Evolutionary conservation across 64 coral and sea anemone species (phyloP).

Genomic region (Porites lutea): DNA sequence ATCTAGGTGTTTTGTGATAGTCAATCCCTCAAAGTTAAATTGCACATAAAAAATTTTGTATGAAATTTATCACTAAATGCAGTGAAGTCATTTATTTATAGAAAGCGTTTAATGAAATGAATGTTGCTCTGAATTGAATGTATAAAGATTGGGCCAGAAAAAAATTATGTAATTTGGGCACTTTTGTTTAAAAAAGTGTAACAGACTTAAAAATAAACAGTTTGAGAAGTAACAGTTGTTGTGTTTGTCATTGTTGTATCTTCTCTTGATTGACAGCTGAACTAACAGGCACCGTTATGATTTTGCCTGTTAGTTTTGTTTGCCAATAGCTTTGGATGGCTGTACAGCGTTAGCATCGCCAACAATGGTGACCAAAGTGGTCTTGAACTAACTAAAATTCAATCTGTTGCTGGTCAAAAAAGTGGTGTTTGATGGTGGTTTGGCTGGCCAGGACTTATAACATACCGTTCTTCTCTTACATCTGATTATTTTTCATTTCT

Average conservation of each 20-base stretch:
- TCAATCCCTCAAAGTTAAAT: neutral
- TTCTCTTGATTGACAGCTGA: constrained; percentile 71
- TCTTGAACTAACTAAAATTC: constrained; percentile 19
- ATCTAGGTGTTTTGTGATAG: neutral
- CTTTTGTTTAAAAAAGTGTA: constrained; percentile 39
- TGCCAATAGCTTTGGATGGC: constrained; percentile 54
- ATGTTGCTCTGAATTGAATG: constrained; percentile 23
- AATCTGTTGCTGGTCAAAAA: constrained; percentile 16
- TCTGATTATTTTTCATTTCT: neutral
- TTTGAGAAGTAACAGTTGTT: neutral
- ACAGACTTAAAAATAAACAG: constrained; percentile 32
- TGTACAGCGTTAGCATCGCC: constrained; percentile 53
- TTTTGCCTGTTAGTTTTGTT: neutral
- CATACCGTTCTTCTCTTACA: neutral
- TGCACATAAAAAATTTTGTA: constrained; percentile 53
- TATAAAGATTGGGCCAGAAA: neutral
- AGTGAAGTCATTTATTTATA: constrained; percentile 50
- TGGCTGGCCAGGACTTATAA: constrained; percentile 11
- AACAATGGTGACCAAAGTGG: constrained; percentile 37
- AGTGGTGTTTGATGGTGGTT: constrained; percentile 14
- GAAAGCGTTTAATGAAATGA: constrained; percentile 28
- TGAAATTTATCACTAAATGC: constrained; percentile 13
- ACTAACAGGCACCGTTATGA: neutral
- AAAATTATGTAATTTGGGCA: constrained; percentile 13
- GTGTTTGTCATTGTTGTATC: constrained; percentile 64